These are phyloP conservation scores for Halichoerus grypus DNA, from an alignment of 2,113 vertebrate species.

Conservation along the genomic window DNA sequence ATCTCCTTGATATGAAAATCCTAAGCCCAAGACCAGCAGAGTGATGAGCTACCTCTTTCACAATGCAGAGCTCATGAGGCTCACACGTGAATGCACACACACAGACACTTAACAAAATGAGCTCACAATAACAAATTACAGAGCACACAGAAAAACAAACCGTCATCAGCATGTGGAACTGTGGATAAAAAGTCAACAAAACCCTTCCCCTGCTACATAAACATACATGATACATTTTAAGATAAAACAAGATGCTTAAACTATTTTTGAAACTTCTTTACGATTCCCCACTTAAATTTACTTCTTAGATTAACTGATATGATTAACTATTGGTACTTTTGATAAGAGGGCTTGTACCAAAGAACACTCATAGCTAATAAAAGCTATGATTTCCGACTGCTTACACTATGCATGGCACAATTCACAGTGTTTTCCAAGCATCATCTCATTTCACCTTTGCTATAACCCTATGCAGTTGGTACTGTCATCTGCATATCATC, in stretches of 20 bases:
- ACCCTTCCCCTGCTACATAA: not conserved
- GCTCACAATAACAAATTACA: not conserved
- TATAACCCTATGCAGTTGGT: not conserved
- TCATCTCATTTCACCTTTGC: not conserved
- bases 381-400: not conserved
- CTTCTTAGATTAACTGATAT: constrained; percentile 25
- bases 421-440: not conserved
- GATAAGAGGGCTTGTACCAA: not conserved
- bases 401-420: not conserved
- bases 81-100: not conserved
- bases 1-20: not conserved
- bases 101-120: not conserved
- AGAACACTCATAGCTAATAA: constrained; percentile 14
- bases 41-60: not conserved
- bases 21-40: not conserved
- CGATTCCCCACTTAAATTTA: not conserved
- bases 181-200: not conserved
- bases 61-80: fast-evolving
- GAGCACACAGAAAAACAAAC: not conserved
- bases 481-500: not conserved
- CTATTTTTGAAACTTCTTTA: not conserved
- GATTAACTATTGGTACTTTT: constrained; percentile 24
- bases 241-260: not conserved
- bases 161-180: not conserved
- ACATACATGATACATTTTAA: not conserved